Evolutionary conservation across 1,140 invertebrate genomes (phyloP), one percentile per base, ranked within the genome.

Genomic region (Hyposmocoma kahamanoa): DNA sequence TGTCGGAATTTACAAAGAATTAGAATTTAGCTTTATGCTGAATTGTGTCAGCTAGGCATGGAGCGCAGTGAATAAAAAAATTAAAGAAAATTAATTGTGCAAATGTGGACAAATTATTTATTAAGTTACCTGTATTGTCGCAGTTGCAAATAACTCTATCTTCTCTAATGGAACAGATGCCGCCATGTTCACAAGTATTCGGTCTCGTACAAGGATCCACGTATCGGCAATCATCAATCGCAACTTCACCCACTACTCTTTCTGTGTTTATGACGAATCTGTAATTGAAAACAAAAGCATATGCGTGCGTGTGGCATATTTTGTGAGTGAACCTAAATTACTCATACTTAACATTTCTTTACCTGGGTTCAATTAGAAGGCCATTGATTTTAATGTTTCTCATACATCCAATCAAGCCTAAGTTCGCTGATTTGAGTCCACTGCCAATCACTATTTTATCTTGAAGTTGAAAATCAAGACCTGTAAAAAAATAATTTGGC

Each of bases 181-280:
- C 96, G 1, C 92, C 94, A 70, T 98, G 96, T 72, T 97, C 94
- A 69, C 96, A 98, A 30, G 95, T 95, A 58, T 96, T 95, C 0
- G 95, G 95, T 47, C 94, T 85, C 34, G 91, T 91, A 67, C 96
- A 98, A 0, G 96, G 94, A 86, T 97, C 94, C 0, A 97, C 92
- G 56, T 97, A 93, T 55, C 94, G 90, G 77, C 96, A 98, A 61
- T 97, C 95, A 62, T 98, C 96, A 42, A 97, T 87, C 0, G 94
- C 94, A 0, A 98, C 93, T 84, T 96, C 94, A 10, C 95, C 95
- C 3, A 95, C 91, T 2, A 94, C 90, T 61, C 92, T 83, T 58
- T 94, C 90, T 2, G 93, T 94, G 59, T 94, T 93, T 13, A 97
- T 91, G 3, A 97, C 90, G 55, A 91, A 90, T 61, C 95, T 89